These are phyloP conservation scores for Catharus fuscescens DNA, from an alignment of 2,113 vertebrate genomes.

Conservation along the genomic window DNA sequence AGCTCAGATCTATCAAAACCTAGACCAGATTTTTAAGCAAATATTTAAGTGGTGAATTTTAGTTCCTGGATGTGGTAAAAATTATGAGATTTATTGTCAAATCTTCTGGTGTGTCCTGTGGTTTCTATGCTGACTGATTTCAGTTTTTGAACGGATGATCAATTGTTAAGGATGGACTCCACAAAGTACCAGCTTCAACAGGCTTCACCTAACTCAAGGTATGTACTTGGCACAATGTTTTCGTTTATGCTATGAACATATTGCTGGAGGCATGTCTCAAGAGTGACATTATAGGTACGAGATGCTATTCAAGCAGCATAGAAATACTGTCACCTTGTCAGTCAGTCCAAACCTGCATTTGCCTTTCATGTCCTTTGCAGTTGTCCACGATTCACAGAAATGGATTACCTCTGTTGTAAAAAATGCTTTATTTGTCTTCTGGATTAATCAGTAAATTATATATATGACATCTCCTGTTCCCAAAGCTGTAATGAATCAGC, in stretches of 20 bases:
- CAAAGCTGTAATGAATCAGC: neutral
- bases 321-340: slow-evolving; percentile 26
- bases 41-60: neutral
- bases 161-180: neutral
- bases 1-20: neutral
- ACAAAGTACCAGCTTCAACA: neutral
- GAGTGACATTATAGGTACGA: neutral
- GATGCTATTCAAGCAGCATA: neutral
- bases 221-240: neutral
- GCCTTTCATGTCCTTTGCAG: slow-evolving; percentile 35
- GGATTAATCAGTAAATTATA: neutral
- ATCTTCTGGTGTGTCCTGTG: neutral
- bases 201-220: neutral
- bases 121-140: neutral
- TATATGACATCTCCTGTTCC: neutral
- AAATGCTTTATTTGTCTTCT: neutral
- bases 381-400: neutral
- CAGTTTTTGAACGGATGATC: neutral
- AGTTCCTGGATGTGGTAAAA: neutral
- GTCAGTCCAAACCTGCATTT: neutral
- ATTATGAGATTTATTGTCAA: neutral
- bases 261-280: neutral
- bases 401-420: neutral
- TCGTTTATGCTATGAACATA: neutral
- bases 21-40: neutral